A percentile compares a stretch with the other conserved stretches of the same genome.
Evolutionary conservation across 2,797 vertebrate genomes (phyloP).

Genomic region (Poecile montanus): DNA sequence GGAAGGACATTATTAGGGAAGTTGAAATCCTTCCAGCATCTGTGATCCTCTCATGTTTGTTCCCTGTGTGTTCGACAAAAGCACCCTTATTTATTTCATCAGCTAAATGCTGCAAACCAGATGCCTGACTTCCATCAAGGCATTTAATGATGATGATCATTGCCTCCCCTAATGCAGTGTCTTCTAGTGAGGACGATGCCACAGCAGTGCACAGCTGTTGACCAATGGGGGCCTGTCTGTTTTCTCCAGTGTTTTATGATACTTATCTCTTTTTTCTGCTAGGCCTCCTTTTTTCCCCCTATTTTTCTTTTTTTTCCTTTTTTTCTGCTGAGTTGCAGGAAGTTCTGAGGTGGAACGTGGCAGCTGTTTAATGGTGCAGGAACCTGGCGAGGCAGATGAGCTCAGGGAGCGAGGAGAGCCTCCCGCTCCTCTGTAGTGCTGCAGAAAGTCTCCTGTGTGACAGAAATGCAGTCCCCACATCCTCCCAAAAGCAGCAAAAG

Average conservation of each 20-base stretch:
- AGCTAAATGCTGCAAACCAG: conserved; percentile 51
- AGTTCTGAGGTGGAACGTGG: conserved; percentile 15
- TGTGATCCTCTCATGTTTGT: conserved; percentile 58
- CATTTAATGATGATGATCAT: conserved; percentile 34
- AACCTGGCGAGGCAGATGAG: neutral
- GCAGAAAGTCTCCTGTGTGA: neutral
- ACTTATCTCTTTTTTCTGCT: neutral
- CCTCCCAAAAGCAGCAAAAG: neutral
- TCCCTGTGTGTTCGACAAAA: conserved; percentile 39
- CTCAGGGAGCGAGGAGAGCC: neutral
- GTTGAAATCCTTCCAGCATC: conserved; percentile 53
- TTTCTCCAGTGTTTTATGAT: conserved; percentile 21
- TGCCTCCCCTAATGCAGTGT: conserved; percentile 34
- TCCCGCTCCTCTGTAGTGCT: neutral
- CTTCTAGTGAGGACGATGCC: conserved; percentile 18
- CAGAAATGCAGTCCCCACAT: rapidly evolving
- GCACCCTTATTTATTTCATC: conserved; percentile 68
- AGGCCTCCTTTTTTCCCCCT: neutral
- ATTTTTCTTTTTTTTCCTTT: rapidly evolving
- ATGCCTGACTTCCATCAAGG: conserved; percentile 37
- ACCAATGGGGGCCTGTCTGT: conserved; percentile 12
- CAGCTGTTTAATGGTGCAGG: neutral
- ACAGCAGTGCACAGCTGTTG: conserved; percentile 15
- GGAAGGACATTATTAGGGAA: conserved; percentile 10
- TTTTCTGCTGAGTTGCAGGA: conserved; percentile 23